Percentiles rank a stretch among this genome's conserved stretches.
phyloP scores from a whole-genome alignment of 2,888 invertebrate species.

The Campoplex nolae region DNA sequence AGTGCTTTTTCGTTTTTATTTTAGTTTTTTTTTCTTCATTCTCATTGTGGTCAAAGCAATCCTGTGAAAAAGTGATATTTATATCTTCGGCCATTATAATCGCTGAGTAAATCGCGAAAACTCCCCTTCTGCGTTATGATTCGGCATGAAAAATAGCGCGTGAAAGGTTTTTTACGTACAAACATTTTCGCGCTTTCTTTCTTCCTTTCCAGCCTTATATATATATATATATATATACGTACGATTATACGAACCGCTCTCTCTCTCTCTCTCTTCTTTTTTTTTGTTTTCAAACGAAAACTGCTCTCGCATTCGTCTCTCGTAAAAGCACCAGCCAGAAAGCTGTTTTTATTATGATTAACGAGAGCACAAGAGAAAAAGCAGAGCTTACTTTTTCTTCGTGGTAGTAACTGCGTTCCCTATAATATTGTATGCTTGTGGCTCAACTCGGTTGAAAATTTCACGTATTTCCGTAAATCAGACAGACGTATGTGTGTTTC shows the following conservation, averaged over 20 bases:
- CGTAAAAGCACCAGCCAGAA: slow-evolving; percentile 40
- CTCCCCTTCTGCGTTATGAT: background rate
- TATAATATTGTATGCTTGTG: slow-evolving; percentile 17
- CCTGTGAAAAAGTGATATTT: background rate
- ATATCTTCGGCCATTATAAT: background rate
- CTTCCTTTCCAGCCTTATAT: slow-evolving; percentile 15
- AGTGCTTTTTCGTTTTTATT: background rate
- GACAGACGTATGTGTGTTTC: background rate
- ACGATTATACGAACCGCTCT: slow-evolving; percentile 5
- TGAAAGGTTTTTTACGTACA: slow-evolving; percentile 49
- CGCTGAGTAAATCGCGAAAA: background rate
- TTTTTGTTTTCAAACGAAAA: slow-evolving; percentile 41
- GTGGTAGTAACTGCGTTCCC: slow-evolving; percentile 16
- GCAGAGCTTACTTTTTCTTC: slow-evolving; percentile 26
- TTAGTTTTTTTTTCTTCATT: background rate
- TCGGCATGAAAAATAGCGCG: background rate
- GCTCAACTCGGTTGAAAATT: slow-evolving; percentile 20
- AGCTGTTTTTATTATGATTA: slow-evolving; percentile 56
- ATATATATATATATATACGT: background rate
- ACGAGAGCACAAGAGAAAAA: slow-evolving; percentile 37
- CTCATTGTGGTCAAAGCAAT: background rate
- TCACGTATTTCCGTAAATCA: slow-evolving; percentile 18
- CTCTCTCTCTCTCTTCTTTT: background rate
- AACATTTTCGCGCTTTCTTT: slow-evolving; percentile 41
- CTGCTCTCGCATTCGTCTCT: slow-evolving; percentile 46